phyloP scores from a whole-genome alignment of 2,113 vertebrate genomes.

The Corvus cornix region DNA sequence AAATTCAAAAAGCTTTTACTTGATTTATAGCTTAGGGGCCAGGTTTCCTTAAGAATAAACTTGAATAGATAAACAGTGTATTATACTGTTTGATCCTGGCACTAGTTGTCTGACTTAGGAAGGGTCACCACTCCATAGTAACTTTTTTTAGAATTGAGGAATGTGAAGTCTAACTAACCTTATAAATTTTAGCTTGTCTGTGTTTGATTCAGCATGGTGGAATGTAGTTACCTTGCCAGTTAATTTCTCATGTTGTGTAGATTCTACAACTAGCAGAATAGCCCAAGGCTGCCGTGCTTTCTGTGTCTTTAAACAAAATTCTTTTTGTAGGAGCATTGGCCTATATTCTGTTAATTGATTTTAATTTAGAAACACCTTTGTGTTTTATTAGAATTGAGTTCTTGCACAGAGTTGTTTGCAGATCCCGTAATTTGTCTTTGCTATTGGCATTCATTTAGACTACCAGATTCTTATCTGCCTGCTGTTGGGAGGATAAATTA shows the following conservation, averaged over 20 bases:
- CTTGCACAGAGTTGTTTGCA: constrained; percentile 26
- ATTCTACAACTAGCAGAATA: neutral
- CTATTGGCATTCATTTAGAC: constrained; percentile 27
- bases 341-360: neutral
- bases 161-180: neutral
- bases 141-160: neutral
- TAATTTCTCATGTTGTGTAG: constrained; percentile 20
- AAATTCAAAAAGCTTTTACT: neutral
- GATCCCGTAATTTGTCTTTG: constrained; percentile 55
- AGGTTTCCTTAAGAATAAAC: neutral
- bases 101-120: neutral
- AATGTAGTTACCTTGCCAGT: constrained; percentile 4
- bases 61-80: neutral
- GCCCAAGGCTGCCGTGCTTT: neutral
- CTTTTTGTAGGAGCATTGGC: neutral
- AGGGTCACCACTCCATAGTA: neutral
- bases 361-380: constrained; percentile 1
- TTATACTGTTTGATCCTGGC: neutral
- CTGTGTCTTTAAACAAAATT: neutral
- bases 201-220: neutral
- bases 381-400: constrained; percentile 18
- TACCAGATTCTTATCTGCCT: constrained; percentile 37
- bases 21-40: neutral
- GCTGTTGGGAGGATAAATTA: constrained; percentile 32
- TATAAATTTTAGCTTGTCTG: neutral